phyloP scores from a whole-genome alignment of 2,888 invertebrate genomes.

The Noctua pronuba region DNA sequence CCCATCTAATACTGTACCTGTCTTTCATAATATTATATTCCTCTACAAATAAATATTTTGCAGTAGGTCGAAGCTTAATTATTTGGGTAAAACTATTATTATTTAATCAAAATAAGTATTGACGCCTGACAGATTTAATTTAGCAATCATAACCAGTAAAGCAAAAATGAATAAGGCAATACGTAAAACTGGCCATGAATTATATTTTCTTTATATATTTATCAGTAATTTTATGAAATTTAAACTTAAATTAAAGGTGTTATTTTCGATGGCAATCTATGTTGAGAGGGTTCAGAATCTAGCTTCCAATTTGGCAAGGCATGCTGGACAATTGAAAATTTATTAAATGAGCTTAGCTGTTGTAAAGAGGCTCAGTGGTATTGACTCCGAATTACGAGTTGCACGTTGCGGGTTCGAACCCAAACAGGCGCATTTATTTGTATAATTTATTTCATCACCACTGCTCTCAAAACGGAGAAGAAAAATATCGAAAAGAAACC shows the following conservation, averaged over 20 bases:
- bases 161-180: not conserved
- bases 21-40: not conserved
- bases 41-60: not conserved
- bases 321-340: not conserved
- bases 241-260: not conserved
- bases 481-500: not conserved
- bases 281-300: not conserved
- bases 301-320: not conserved
- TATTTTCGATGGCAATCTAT: not conserved
- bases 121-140: conserved; percentile 9
- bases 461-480: too few relatives aligned
- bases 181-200: not conserved
- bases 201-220: not conserved
- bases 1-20: not conserved
- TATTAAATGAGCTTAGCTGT: not conserved
- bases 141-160: conserved; percentile 3
- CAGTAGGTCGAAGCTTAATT: not conserved
- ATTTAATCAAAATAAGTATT: not conserved
- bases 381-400: not conserved
- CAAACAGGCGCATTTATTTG: not conserved
- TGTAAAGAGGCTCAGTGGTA: not conserved
- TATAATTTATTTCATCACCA: too few relatives aligned
- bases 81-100: not conserved
- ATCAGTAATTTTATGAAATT: not conserved
- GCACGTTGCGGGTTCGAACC: not conserved